Evolutionary conservation across 2,888 invertebrate genomes (phyloP), one percentile per base, ranked within the genome.

Genomic region (Cephonodes hylas): DNA sequence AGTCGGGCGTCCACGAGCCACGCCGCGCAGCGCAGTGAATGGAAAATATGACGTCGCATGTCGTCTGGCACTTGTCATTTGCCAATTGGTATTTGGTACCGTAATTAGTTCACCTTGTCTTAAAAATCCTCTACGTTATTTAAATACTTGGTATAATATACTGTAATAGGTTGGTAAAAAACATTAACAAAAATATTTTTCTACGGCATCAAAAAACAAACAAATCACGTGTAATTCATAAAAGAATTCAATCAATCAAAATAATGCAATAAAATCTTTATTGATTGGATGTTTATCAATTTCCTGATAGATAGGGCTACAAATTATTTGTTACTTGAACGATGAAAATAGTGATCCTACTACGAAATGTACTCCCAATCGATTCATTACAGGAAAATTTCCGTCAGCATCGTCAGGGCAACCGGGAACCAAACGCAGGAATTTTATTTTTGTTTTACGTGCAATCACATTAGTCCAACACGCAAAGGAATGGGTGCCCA

Each of bases 391-490:
- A 15, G 34, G 31, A 58, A 66, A 25, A 22, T n/a, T 23, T 38
- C 38, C n/a, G n/a, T 63, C 61, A 75, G 80, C 77, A 81, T 87
- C 72, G 72, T 81, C 80, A 73, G 73, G 83, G 86, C 78, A 77
- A 86, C 85, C 75, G 64, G 73, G 68, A 76, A 63, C 60, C 68
- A 73, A 78, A 75, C 74, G 66, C 38, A 61, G 13, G n/a, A 62
- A 63, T 44, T n/a, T 4, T 1, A n/a, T 53, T 18, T 23, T 15
- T 6, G 18, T 18, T 34, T 18, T 13, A 38, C 38, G 2, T n/a
- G 38, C 38, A n/a, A 38, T n/a, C 13, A 10, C 10, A 38, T 38
- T 38, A 38, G 13, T 38, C 3, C 3, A 38, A n/a, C 38, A 38
- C n/a, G 38, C 38, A n/a, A 13, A 38, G n/a, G 13, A 38, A 13